Conservation (phyloP, 1,140 invertebrate genomes). For the Drosophila virilis region DNA sequence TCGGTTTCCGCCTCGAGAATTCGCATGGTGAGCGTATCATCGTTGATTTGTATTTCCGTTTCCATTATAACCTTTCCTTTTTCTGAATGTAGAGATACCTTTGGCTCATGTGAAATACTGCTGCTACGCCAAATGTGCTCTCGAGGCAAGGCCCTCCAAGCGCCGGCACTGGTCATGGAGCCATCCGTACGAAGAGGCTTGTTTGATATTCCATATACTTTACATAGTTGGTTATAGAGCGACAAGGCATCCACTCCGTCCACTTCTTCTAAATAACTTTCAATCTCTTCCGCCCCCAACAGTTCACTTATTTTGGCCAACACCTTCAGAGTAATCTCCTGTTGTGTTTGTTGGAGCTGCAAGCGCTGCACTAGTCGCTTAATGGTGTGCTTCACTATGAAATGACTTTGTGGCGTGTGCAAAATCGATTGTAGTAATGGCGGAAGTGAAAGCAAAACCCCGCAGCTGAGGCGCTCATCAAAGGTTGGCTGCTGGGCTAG, state of each 20-base stretch:
- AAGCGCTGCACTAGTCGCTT: constrained; percentile 88
- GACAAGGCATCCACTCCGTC: constrained; percentile 85
- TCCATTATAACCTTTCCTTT: constrained; percentile 89
- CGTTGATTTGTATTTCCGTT: constrained; percentile 91
- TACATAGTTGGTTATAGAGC: constrained; percentile 88
- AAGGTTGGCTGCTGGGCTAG: constrained; percentile 86
- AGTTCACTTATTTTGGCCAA: constrained; percentile 88
- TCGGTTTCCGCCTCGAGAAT: constrained; percentile 88
- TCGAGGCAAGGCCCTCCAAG: constrained; percentile 65
- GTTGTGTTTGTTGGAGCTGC: constrained; percentile 87
- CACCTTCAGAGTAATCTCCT: constrained; percentile 88
- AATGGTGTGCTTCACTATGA: constrained; percentile 85
- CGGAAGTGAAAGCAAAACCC: constrained; percentile 88
- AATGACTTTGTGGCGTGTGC: constrained; percentile 81
- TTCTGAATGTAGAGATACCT: constrained; percentile 30
- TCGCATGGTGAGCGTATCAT: constrained; percentile 92
- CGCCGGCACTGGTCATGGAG: constrained; percentile 26
- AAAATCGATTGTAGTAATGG: constrained; percentile 86
- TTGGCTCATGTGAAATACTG: constrained; percentile 4
- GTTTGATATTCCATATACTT: constrained; percentile 86
- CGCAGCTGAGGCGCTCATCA: constrained; percentile 87
- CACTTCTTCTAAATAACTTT: constrained; percentile 83
- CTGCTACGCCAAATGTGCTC: constrained; percentile 61
- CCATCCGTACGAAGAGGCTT: constrained; percentile 40
- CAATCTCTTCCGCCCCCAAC: constrained; percentile 88